phyloP scores from a whole-genome alignment of 2,888 invertebrate species.

The Aspidiotus destructor region DNA sequence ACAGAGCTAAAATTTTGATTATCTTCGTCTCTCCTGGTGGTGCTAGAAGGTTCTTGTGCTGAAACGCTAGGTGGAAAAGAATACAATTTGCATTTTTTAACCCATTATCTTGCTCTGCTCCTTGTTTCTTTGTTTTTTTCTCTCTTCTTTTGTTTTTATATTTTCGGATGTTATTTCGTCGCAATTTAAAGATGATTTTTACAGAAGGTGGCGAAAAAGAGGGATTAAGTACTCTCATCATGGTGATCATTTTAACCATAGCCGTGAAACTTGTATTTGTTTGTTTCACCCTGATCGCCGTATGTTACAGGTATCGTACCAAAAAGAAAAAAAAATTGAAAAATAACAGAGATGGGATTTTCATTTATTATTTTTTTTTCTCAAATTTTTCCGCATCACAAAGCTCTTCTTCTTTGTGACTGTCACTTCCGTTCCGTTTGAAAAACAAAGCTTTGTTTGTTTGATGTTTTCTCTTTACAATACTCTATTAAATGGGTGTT shows the following conservation, averaged over 20 bases:
- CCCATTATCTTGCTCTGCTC: constrained; percentile 5
- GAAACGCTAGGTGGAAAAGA: too few species aligned
- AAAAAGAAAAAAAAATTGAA: constrained; percentile 10
- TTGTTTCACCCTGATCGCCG: constrained; percentile 88
- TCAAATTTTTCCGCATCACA: constrained; percentile 15
- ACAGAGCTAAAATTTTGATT: too few species aligned
- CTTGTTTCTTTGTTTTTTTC: constrained; percentile 15
- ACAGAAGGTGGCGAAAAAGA: constrained; percentile 34
- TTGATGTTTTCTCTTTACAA: too few species aligned
- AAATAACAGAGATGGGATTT: not conserved
- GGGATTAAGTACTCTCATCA: constrained; percentile 68
- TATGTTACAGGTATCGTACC: constrained; percentile 77
- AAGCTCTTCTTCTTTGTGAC: constrained; percentile 47
- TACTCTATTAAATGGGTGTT: too few species aligned
- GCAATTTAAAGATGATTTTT: constrained; percentile 31
- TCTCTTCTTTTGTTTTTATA: constrained; percentile 6
- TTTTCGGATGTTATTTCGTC: too few species aligned
- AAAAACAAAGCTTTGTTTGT: too few species aligned
- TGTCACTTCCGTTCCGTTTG: constrained; percentile 41
- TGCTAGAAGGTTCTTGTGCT: too few species aligned
- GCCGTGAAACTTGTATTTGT: constrained; percentile 90
- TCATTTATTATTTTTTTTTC: too few species aligned
- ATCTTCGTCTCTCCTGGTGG: too few species aligned
- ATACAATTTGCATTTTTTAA: too few species aligned
- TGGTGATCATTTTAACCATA: constrained; percentile 86